A percentile compares a stretch with the other conserved stretches of the same genome.
These are phyloP conservation scores for Mobula birostris DNA, from an alignment of 2,113 vertebrate species.

Conservation along the genomic window DNA sequence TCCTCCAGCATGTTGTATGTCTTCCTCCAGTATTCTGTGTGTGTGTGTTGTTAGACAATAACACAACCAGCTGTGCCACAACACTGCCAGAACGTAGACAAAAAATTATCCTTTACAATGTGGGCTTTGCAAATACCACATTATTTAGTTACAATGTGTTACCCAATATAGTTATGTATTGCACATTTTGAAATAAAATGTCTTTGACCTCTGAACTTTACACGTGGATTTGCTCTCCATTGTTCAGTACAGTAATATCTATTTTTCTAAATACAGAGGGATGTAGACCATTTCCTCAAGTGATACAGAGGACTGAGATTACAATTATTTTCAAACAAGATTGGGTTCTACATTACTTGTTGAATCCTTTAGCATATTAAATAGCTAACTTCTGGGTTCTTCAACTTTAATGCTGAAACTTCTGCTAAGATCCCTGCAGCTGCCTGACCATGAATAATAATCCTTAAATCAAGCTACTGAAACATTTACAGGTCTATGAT, in stretches of 20 bases:
- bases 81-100: too few relatives aligned
- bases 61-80: too few relatives aligned
- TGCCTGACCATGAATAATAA: not conserved
- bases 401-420: not conserved
- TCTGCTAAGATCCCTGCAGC: not conserved
- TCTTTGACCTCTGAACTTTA: not conserved
- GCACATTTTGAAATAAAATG: not conserved
- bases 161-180: not conserved
- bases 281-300: not conserved
- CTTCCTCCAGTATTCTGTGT: too few relatives aligned
- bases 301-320: not conserved
- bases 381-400: not conserved
- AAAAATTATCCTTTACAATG: not conserved
- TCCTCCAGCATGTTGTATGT: too few relatives aligned
- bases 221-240: not conserved
- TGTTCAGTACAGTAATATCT: not conserved
- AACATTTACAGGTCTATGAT: not conserved
- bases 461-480: not conserved
- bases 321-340: not conserved
- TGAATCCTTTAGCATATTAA: not conserved
- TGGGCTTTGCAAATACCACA: not conserved
- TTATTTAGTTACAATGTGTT: not conserved
- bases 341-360: too few relatives aligned
- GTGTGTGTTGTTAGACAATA: too few relatives aligned
- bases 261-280: not conserved